phyloP scores from a whole-genome alignment of 2,797 vertebrate species.

The Sebastes glaucus region DNA sequence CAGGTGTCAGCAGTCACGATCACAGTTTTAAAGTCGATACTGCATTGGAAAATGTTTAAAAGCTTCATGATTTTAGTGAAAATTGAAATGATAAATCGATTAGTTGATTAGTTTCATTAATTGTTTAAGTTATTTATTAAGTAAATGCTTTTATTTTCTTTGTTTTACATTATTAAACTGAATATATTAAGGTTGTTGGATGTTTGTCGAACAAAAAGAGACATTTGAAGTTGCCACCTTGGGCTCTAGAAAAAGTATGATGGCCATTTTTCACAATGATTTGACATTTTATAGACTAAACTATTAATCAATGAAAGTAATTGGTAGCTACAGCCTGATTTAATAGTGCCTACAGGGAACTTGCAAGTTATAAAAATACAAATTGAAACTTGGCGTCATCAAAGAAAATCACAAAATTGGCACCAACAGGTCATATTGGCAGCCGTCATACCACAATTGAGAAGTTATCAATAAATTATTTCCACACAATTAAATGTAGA shows the following conservation, averaged over 20 bases:
- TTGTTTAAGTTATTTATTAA: background rate
- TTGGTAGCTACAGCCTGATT: no score
- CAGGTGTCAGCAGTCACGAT: background rate
- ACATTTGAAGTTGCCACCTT: no score
- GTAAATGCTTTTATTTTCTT: background rate
- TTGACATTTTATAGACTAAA: background rate
- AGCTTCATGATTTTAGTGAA: background rate
- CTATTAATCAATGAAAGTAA: background rate
- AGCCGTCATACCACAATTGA: background rate
- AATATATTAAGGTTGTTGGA: background rate
- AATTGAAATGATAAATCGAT: background rate
- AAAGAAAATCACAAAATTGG: background rate
- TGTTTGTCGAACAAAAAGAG: background rate
- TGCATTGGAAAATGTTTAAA: background rate
- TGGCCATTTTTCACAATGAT: no score
- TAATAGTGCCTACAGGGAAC: background rate
- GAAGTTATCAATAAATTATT: background rate
- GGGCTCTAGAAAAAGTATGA: accelerated
- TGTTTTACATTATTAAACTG: background rate
- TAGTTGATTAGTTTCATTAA: background rate
- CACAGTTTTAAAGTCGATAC: background rate
- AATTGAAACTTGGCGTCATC: background rate
- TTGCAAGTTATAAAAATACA: background rate
- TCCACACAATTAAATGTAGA: background rate
- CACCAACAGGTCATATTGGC: accelerated